Base-by-base conservation (phyloP, 2,113 vertebrate species). In the Nettapus auritus region DNA sequence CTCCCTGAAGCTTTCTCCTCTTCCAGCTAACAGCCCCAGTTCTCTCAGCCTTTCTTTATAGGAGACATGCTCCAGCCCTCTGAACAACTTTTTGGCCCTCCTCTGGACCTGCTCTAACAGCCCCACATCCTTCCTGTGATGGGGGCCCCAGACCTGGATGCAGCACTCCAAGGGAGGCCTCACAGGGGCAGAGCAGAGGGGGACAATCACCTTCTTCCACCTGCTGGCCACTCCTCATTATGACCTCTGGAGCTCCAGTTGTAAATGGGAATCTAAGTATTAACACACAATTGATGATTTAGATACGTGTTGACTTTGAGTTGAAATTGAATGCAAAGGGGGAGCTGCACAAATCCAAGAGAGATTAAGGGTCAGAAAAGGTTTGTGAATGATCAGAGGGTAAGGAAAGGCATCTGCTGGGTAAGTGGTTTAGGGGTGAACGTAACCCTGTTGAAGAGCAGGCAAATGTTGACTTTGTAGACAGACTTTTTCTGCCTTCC, bases 391-490 rank as follows among this genome's bases (percentile, higher is more conserved):
- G 56, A 60, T 74, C 38, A 42, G 69, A 19, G 21, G 5, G 14
- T 56, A 2, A 76, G 80, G 44, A 63, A 6, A 20, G 16, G 15
- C 7, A 7, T 34, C 38, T 38, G 1, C 5, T 0, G 5, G 26
- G 70, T 15, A 7, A 53, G 11, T 59, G 26, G 55, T 48, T 5
- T n/a, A 50, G 79, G 66, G 53, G 33, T 59, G 66, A 57, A 6
- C 12, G 0, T 13, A 38, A 8, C 26, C 19, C 46, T 38, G 22
- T 31, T 75, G 79, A 40, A 26, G 57, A 40, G 67, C 5, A 42
- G 53, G 73, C 73, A 89, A 70, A 55, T 63, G 67, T 40, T 88
- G 91, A 21, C 82, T 79, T 63, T 55, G 53, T 53, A 63, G 62
- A 13, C 60, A 70, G 80, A 36, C 26, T n/a, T 52, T 63, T 56